Conservation (phyloP, 2,113 vertebrate species). For the Odontophorus gujanensis region DNA sequence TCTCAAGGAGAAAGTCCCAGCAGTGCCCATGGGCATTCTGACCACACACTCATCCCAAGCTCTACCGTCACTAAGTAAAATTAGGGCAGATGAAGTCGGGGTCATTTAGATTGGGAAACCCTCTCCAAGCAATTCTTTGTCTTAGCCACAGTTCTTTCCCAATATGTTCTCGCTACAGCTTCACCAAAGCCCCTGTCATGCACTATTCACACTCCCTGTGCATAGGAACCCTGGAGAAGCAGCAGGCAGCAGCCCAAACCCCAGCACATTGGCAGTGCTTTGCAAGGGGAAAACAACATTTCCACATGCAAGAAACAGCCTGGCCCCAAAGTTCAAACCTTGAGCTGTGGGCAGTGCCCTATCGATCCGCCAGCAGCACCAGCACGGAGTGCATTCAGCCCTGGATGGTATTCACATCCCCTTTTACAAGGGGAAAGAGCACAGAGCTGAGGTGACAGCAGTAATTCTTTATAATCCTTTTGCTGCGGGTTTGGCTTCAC, state of each 20-base stretch:
- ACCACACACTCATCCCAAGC: neutral
- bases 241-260: neutral
- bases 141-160: neutral
- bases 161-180: neutral
- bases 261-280: neutral
- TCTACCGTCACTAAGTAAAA: neutral
- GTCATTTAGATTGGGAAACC: neutral
- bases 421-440: rapidly evolving
- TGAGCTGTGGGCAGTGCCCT: rapidly evolving
- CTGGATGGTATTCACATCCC: neutral
- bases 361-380: rapidly evolving
- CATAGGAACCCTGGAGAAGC: neutral
- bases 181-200: rapidly evolving
- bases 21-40: rapidly evolving
- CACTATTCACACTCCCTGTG: neutral
- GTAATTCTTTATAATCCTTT: neutral
- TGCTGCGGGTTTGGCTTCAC: neutral
- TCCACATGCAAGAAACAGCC: rapidly evolving
- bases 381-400: rapidly evolving
- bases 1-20: neutral
- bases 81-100: rapidly evolving
- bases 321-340: too few species aligned
- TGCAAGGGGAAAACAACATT: neutral
- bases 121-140: neutral
- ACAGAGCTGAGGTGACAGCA: neutral